phyloP scores from a whole-genome alignment of 2,888 invertebrate species.

The Melipona bicolor region DNA sequence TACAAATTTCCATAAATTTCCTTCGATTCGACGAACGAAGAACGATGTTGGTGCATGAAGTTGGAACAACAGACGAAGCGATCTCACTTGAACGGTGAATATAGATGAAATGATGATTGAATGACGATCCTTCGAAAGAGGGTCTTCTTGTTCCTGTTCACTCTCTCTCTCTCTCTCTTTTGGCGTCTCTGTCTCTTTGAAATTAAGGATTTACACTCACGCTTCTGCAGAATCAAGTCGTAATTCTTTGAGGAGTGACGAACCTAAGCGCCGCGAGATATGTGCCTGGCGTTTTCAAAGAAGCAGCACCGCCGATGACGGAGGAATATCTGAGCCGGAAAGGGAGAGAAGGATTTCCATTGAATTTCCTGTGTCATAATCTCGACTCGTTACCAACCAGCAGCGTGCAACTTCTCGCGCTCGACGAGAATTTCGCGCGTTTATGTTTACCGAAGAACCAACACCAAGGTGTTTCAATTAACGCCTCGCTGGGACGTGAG shows the following conservation, averaged over 20 bases:
- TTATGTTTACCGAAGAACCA: too few species aligned
- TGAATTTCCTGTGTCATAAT: conserved; percentile 31
- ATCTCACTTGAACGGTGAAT: conserved; percentile 3
- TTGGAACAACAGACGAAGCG: not conserved
- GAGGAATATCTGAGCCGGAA: not conserved
- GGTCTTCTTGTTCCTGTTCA: conserved; percentile 24
- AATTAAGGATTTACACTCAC: conserved; percentile 49
- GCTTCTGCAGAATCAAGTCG: conserved; percentile 46
- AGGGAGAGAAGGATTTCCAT: conserved; percentile 8
- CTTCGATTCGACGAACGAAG: not conserved
- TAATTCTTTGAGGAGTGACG: conserved; percentile 58
- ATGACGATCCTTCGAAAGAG: conserved; percentile 35
- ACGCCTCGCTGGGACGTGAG: too few species aligned
- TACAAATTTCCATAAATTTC: not conserved
- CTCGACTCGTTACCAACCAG: not conserved
- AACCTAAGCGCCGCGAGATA: conserved; percentile 38
- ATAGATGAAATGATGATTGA: conserved; percentile 3
- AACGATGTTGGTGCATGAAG: not conserved
- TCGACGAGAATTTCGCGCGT: too few species aligned
- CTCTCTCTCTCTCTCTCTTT: not conserved
- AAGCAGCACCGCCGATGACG: conserved; percentile 37
- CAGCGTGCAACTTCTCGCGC: too few species aligned
- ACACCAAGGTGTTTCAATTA: too few species aligned
- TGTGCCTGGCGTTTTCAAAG: conserved; percentile 43
- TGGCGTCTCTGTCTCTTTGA: conserved; percentile 40